Conservation (phyloP, 2,113 vertebrate genomes). For the Galemys pyrenaicus region DNA sequence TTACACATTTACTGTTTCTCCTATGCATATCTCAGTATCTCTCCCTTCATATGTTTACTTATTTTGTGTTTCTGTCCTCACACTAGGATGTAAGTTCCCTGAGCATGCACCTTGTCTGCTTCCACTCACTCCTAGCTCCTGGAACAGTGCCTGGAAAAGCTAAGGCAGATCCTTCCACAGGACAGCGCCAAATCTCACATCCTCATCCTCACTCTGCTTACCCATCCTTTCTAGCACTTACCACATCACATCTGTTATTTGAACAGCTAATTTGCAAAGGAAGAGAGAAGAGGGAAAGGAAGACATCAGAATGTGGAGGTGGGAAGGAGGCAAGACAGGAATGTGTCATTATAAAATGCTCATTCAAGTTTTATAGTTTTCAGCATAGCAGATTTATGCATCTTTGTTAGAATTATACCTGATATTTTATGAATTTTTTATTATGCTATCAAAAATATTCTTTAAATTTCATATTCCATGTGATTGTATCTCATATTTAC, state of each 20-base stretch:
- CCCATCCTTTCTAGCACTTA: background rate
- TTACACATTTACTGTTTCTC: background rate
- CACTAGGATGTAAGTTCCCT: background rate
- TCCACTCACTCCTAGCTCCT: background rate
- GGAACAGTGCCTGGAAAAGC: background rate
- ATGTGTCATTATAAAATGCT: background rate
- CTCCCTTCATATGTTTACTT: background rate
- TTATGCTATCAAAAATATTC: background rate
- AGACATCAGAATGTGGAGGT: background rate
- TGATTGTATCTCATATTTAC: background rate
- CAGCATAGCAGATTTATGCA: background rate
- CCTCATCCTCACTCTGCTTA: background rate
- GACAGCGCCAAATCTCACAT: background rate
- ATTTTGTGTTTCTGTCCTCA: background rate
- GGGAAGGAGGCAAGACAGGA: background rate
- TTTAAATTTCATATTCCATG: conserved; percentile 24
- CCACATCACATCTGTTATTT: background rate
- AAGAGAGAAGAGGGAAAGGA: background rate
- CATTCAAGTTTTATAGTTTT: background rate
- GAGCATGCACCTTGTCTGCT: rapidly evolving
- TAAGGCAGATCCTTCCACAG: background rate
- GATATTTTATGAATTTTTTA: background rate
- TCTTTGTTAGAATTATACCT: background rate
- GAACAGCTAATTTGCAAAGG: conserved; percentile 5
- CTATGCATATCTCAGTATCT: background rate